Evolutionary conservation across 2,888 invertebrate species (phyloP).

Genomic region (Plagodis dolabraria): DNA sequence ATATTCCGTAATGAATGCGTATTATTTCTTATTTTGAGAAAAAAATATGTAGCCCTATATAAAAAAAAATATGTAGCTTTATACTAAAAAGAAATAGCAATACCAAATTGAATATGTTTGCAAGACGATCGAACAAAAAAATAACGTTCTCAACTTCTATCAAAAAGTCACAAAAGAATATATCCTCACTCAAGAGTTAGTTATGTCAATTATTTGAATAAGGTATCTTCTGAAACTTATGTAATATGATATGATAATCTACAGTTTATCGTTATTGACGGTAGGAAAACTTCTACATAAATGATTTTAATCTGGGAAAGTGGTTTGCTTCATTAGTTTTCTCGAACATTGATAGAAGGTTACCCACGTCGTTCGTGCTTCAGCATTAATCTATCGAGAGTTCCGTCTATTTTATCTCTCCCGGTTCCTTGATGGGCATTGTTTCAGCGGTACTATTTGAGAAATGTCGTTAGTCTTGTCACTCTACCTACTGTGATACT

Average conservation of each 20-base stretch:
- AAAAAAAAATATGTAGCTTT: too few relatives aligned
- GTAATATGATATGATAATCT: too few relatives aligned
- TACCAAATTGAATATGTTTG: neutral
- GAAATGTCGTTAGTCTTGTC: conserved; percentile 25
- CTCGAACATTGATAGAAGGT: neutral
- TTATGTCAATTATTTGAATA: too few relatives aligned
- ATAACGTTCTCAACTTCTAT: too few relatives aligned
- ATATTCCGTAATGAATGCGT: neutral
- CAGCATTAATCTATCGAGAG: conserved; percentile 62
- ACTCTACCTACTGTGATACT: neutral
- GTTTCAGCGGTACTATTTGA: conserved; percentile 25
- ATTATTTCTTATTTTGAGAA: conserved; percentile 21
- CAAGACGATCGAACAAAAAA: too few relatives aligned
- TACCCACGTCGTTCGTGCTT: conserved; percentile 44
- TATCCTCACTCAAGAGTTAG: too few relatives aligned
- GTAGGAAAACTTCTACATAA: too few relatives aligned
- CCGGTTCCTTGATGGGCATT: conserved; percentile 16
- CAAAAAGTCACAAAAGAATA: too few relatives aligned
- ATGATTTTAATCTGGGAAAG: neutral
- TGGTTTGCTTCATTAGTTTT: conserved; percentile 1
- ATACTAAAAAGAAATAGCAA: too few relatives aligned
- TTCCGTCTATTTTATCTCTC: conserved; percentile 26
- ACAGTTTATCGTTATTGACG: too few relatives aligned
- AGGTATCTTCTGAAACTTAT: too few relatives aligned
- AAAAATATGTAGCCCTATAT: too few relatives aligned